Conservation (phyloP, 2,113 vertebrate species). For the Channa maculata region DNA sequence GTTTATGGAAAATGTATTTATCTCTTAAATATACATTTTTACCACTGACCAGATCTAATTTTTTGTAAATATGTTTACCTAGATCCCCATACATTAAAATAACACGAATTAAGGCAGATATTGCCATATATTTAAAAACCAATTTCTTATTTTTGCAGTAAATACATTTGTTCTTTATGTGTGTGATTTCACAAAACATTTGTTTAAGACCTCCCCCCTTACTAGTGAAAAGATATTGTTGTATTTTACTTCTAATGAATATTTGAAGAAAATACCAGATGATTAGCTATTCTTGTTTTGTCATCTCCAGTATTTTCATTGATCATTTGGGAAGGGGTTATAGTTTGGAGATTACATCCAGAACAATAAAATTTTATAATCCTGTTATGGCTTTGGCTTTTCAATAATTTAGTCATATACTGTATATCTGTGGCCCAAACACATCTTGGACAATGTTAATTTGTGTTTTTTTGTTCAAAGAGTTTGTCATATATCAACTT, state of each 20-base stretch:
- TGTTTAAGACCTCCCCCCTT: slow-evolving; percentile 13
- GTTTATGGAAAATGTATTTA: slow-evolving; percentile 10
- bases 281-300: slow-evolving; percentile 1
- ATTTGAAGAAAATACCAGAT: slow-evolving; percentile 20
- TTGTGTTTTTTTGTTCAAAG: neutral
- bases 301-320: slow-evolving; percentile 23
- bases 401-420: neutral
- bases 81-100: slow-evolving; percentile 13
- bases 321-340: slow-evolving; percentile 51
- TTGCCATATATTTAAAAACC: slow-evolving; percentile 22
- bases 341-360: slow-evolving; percentile 34
- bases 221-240: slow-evolving; percentile 25
- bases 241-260: slow-evolving; percentile 38
- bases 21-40: slow-evolving; percentile 38
- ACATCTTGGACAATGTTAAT: neutral
- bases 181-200: slow-evolving; percentile 21
- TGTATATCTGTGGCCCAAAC: neutral
- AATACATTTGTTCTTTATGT: slow-evolving; percentile 12
- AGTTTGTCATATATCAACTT: slow-evolving; percentile 1
- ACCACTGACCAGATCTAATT: slow-evolving; percentile 12
- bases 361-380: slow-evolving; percentile 76
- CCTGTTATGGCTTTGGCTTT: slow-evolving; percentile 41
- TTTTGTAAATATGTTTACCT: slow-evolving; percentile 26
- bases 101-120: neutral
- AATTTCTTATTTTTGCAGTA: slow-evolving; percentile 18